A percentile compares a stretch with the other conserved stretches of the same genome.
Evolutionary conservation across 2,113 vertebrate genomes (phyloP).

Genomic region (Octodon degus): DNA sequence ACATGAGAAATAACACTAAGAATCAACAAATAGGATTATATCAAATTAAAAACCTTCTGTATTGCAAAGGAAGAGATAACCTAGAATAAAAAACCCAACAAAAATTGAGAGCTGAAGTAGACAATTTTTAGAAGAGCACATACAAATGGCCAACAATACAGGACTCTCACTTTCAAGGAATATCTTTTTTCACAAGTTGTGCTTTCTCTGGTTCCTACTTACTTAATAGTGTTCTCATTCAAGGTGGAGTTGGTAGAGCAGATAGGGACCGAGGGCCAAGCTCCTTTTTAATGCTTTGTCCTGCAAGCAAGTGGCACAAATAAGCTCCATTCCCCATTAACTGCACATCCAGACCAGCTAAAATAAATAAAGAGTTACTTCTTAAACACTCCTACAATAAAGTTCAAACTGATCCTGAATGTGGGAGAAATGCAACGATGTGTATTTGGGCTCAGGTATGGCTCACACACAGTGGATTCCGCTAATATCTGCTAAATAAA

Average conservation of each 20-base stretch:
- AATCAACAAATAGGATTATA: not conserved
- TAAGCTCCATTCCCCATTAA: not conserved
- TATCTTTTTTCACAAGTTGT: not conserved
- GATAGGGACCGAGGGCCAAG: not conserved
- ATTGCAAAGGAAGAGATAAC: not conserved
- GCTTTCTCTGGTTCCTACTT: not conserved
- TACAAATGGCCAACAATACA: not conserved
- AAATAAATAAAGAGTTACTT: conserved; percentile 8
- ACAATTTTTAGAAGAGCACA: not conserved
- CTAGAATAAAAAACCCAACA: not conserved
- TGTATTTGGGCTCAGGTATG: not conserved
- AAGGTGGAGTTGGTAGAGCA: not conserved
- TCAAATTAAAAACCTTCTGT: not conserved
- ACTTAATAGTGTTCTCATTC: not conserved
- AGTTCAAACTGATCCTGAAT: not conserved
- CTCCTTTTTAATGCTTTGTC: not conserved
- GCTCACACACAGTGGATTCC: not conserved
- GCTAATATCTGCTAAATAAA: not conserved
- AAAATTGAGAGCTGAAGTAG: not conserved
- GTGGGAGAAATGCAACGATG: not conserved
- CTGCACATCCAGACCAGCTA: not conserved
- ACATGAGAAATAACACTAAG: not conserved
- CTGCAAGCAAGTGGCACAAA: not conserved
- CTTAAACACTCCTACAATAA: conserved; percentile 13
- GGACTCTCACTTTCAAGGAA: not conserved